These are phyloP conservation scores for Carpatolechia fugitivella DNA, from an alignment of 2,888 invertebrate genomes.

Conservation along the genomic window DNA sequence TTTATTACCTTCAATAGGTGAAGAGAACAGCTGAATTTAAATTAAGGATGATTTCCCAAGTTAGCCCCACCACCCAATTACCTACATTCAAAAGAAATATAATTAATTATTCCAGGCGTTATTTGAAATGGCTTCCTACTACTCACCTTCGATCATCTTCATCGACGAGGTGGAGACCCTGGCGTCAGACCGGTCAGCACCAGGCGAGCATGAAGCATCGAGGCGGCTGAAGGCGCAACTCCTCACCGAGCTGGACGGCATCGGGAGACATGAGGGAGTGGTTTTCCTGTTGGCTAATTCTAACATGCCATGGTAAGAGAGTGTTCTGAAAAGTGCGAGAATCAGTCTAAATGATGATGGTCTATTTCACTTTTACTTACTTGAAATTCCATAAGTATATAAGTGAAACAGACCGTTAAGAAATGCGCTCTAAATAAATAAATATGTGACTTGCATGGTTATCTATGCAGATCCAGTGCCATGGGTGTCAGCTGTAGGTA, in stretches of 20 bases:
- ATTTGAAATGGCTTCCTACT: slow-evolving; percentile 91
- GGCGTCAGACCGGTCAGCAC: slow-evolving; percentile 81
- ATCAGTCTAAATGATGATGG: no score
- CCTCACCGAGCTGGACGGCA: slow-evolving; percentile 91
- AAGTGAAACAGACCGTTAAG: no score
- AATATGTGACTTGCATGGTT: no score
- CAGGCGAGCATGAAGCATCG: slow-evolving; percentile 91
- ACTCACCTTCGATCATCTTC: slow-evolving; percentile 94
- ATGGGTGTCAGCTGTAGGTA: no score
- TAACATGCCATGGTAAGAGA: slow-evolving; percentile 91
- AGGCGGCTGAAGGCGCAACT: slow-evolving; percentile 93
- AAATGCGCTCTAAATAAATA: no score
- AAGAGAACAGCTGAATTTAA: no score
- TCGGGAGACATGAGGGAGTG: slow-evolving; percentile 79
- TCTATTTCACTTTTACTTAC: no score
- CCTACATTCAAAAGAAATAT: no score
- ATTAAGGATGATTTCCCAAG: not conserved
- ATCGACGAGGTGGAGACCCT: slow-evolving; percentile 95
- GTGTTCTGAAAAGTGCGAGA: not conserved
- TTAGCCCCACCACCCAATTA: no score
- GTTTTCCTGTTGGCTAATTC: slow-evolving; percentile 92
- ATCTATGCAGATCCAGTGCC: no score
- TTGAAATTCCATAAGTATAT: no score
- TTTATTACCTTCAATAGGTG: no score
- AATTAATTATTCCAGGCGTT: slow-evolving; percentile 83